These are phyloP conservation scores for Hyposoter didymator DNA, from an alignment of 2,888 invertebrate genomes.

Conservation along the genomic window DNA sequence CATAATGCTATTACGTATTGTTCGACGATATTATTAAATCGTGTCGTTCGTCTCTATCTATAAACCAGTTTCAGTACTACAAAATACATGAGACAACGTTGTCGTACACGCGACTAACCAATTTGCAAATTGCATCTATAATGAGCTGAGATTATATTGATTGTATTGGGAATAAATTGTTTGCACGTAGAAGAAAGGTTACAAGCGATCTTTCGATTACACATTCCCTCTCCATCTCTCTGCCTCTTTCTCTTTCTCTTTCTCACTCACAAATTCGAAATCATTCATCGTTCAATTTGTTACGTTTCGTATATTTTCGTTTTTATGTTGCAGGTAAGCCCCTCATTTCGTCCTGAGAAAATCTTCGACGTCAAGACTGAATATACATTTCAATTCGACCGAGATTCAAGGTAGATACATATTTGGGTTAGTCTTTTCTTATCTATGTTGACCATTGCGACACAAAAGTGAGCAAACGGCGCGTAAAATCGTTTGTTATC, in stretches of 20 bases:
- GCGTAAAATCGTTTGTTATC: conserved; percentile 71
- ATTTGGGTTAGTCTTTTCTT: not conserved
- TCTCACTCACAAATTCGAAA: no score
- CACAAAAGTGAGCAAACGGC: conserved; percentile 7
- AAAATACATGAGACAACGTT: conserved; percentile 1
- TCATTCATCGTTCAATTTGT: not conserved
- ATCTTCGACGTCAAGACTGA: not conserved
- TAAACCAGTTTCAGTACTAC: conserved; percentile 25
- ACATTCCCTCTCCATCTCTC: not conserved
- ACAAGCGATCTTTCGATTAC: conserved; percentile 1
- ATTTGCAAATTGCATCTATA: conserved; percentile 32
- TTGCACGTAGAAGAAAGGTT: conserved; percentile 7
- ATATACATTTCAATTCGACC: conserved; percentile 1
- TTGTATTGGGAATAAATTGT: conserved; percentile 13
- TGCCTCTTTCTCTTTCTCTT: not conserved
- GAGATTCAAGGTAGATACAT: conserved; percentile 24
- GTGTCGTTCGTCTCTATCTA: conserved; percentile 28
- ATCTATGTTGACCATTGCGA: not conserved
- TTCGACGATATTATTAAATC: conserved; percentile 60
- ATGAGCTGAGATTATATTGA: conserved; percentile 14
- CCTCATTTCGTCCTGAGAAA: conserved; percentile 21
- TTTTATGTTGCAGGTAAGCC: conserved; percentile 75
- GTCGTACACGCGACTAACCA: conserved; percentile 16
- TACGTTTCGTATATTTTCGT: conserved; percentile 17
- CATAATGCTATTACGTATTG: conserved; percentile 58